Evolutionary conservation across 2,797 vertebrate genomes (phyloP), one percentile per base, ranked within the genome.

Genomic region (Brachyrhaphis roseni): DNA sequence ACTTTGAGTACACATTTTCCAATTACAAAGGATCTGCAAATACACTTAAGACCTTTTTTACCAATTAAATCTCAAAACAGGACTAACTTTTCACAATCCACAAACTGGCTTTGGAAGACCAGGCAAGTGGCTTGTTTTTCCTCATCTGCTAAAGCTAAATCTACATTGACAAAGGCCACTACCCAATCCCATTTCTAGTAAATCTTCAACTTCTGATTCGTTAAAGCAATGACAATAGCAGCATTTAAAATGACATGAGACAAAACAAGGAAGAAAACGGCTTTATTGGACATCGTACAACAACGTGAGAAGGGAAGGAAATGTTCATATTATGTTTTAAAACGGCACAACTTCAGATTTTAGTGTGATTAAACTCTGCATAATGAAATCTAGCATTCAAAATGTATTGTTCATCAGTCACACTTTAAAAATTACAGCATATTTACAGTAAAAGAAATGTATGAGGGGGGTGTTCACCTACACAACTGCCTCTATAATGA

Each of bases 401-500:
- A 96, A 95, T 93, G 94, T 95, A 90, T 94, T 96, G 95, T 96
- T 95, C 87, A 84, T 87, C 94, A 96, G 92, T 96, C 96, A 96
- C 95, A 96, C 96, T 95, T 97, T 97, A 97, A 97, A 97, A 95
- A 95, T 78, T 96, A 96, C 92, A 95, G 96, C 93, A 94, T 98
- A 99, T 99, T 97, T 99, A 99, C 98, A 99, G 95, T 95, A 95
- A 95, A 93, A 91, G 81, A 91, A 88, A 88, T 93, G 93, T 95
- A 95, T 94, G 95, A 87, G 89, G 86, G 68, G 92, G 89, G 88
- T 91, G 91, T 93, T 96, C 98, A 99, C 98, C 98, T 99, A 99
- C 96, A 96, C 96, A 97, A 96, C 96, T 98, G 98, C 97, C 98
- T 99, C 98, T 97, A 99, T 97, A 99, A 99, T 99, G 98, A 99